A percentile compares a stretch with the other conserved stretches of the same genome.
Evolutionary conservation across 2,797 vertebrate genomes (phyloP).

Genomic region (Trematomus bernacchii): DNA sequence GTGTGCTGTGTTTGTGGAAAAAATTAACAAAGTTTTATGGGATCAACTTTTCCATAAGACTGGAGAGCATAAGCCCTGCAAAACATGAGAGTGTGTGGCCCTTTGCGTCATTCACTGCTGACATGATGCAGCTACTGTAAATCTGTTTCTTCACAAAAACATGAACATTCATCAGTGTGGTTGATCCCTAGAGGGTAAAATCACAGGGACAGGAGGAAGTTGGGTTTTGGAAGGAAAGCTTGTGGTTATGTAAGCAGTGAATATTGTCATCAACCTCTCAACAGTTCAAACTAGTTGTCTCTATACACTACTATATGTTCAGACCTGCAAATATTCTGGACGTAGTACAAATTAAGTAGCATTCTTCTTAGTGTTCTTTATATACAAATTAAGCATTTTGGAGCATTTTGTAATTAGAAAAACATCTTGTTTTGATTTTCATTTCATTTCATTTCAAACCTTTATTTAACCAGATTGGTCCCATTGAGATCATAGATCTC

Average conservation of each 20-base stretch:
- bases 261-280: constrained; percentile 45
- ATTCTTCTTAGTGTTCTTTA: not conserved
- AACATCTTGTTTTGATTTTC: not conserved
- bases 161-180: constrained; percentile 19
- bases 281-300: constrained; percentile 24
- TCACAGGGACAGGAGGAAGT: constrained; percentile 40
- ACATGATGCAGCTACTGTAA: not conserved
- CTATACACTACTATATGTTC: not conserved
- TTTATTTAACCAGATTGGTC: too few relatives aligned
- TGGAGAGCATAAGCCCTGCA: not conserved
- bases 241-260: constrained; percentile 29
- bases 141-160: constrained; percentile 2
- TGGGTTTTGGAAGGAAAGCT: constrained; percentile 40
- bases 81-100: not conserved
- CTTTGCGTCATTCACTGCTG: constrained; percentile 1
- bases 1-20: constrained; percentile 32
- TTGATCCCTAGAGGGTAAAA: not conserved
- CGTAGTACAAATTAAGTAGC: too few relatives aligned
- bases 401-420: not conserved
- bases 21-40: constrained; percentile 18
- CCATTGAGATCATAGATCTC: too few relatives aligned
- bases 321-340: not conserved
- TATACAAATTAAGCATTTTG: not conserved
- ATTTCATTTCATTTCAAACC: too few relatives aligned
- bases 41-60: constrained; percentile 4